These are phyloP conservation scores for Hemicrepidius hirtus DNA, from an alignment of 2,888 invertebrate genomes.

Conservation along the genomic window DNA sequence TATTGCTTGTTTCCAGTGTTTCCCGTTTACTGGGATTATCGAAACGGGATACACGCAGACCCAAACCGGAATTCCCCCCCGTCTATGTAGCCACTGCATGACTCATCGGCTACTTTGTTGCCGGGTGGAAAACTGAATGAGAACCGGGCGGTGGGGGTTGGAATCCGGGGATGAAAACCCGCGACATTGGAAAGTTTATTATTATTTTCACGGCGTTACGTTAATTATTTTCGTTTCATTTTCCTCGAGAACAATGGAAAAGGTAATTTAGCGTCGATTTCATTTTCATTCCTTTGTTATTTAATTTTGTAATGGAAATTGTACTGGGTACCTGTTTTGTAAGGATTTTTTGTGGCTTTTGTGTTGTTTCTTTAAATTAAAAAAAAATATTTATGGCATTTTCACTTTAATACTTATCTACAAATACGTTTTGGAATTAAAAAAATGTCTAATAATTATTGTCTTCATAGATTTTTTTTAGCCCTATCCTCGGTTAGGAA, in stretches of 20 bases:
- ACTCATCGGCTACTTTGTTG: slow-evolving; percentile 56
- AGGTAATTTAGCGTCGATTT: slow-evolving; percentile 2
- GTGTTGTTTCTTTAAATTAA: background rate
- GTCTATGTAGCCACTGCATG: slow-evolving; percentile 46
- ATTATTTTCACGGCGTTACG: slow-evolving; percentile 3
- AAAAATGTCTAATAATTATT: too few relatives aligned
- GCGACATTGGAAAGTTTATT: slow-evolving; percentile 29
- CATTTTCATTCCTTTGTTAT: too few relatives aligned
- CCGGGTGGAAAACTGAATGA: slow-evolving; percentile 46
- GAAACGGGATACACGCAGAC: slow-evolving; percentile 39
- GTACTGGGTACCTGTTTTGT: too few relatives aligned
- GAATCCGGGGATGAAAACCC: slow-evolving; percentile 10
- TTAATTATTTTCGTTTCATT: slow-evolving; percentile 13
- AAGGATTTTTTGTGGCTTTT: too few relatives aligned
- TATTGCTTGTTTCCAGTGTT: slow-evolving; percentile 23
- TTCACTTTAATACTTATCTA: too few relatives aligned
- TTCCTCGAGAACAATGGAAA: background rate
- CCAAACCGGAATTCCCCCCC: slow-evolving; percentile 43
- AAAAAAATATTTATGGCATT: too few relatives aligned
- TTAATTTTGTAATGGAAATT: too few relatives aligned
- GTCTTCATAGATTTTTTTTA: too few relatives aligned
- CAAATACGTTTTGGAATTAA: too few relatives aligned
- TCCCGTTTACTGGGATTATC: slow-evolving; percentile 38
- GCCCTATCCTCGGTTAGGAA: too few relatives aligned
- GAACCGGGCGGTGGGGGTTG: slow-evolving; percentile 22